Evolutionary conservation across 1,140 invertebrate genomes (phyloP).

Genomic region (Aphelinus certus): DNA sequence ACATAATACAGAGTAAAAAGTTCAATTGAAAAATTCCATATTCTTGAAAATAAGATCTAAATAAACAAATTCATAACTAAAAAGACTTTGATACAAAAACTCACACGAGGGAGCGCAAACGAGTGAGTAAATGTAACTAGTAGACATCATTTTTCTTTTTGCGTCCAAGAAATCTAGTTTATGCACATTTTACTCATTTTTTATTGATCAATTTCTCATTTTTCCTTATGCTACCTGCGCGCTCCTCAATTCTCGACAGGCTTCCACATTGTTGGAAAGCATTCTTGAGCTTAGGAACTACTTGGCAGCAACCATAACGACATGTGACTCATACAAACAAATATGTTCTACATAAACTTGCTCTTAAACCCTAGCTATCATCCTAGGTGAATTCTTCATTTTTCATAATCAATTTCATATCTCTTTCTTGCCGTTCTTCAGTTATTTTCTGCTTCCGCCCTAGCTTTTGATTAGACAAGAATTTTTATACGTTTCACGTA

Average conservation of each 20-base stretch:
- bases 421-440: slow-evolving; percentile 10
- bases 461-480: slow-evolving; percentile 46
- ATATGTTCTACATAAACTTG: slow-evolving; percentile 50
- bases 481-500: slow-evolving; percentile 41
- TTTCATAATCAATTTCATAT: slow-evolving; percentile 27
- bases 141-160: slow-evolving; percentile 17
- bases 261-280: slow-evolving; percentile 40
- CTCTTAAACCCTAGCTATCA: slow-evolving; percentile 48
- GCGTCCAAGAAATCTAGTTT: slow-evolving; percentile 38
- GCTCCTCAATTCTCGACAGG: slow-evolving; percentile 42
- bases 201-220: slow-evolving; percentile 33
- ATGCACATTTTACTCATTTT: slow-evolving; percentile 42
- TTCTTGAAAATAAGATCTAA: neutral
- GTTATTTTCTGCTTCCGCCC: slow-evolving; percentile 27
- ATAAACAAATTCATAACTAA: slow-evolving; percentile 6
- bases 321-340: slow-evolving; percentile 48
- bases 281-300: slow-evolving; percentile 52
- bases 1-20: too few species aligned
- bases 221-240: slow-evolving; percentile 43
- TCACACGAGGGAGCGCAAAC: too few species aligned
- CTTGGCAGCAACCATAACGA: slow-evolving; percentile 50
- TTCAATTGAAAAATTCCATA: neutral
- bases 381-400: slow-evolving; percentile 44
- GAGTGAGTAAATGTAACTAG: neutral
- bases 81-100: too few species aligned